Conservation (phyloP, 2,888 invertebrate species). For the Conchocele bisecta region DNA sequence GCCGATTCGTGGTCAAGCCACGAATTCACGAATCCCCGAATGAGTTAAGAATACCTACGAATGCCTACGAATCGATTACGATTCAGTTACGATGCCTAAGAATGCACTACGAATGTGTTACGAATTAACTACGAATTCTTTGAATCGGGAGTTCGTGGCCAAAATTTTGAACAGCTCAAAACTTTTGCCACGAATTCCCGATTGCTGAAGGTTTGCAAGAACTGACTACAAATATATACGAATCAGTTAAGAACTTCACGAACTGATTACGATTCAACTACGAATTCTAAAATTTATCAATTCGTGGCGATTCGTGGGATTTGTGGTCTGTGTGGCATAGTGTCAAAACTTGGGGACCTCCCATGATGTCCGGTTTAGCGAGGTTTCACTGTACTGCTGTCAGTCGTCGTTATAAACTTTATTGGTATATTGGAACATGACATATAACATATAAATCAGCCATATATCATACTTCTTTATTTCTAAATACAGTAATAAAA, state of each 20-base stretch:
- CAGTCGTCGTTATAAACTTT: too few species aligned
- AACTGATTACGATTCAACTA: too few species aligned
- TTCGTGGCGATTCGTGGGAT: constrained; percentile 24
- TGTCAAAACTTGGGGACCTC: too few species aligned
- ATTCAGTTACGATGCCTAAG: constrained; percentile 13
- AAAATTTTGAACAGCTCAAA: constrained; percentile 37
- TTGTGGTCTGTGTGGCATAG: constrained; percentile 7
- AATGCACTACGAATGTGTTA: constrained; percentile 24
- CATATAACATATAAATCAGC: too few species aligned
- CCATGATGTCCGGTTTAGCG: too few species aligned
- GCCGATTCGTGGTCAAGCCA: constrained; percentile 19
- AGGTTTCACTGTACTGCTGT: too few species aligned
- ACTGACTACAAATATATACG: constrained; percentile 1
- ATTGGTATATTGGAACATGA: too few species aligned
- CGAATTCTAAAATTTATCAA: constrained; percentile 20
- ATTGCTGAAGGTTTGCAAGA: too few species aligned
- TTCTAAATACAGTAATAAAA: too few species aligned
- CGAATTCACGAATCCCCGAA: constrained; percentile 16
- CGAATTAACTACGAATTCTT: constrained; percentile 29
- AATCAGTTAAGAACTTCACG: constrained; percentile 3
- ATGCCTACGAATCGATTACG: constrained; percentile 15
- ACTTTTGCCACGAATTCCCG: constrained; percentile 6
- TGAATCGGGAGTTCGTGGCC: constrained; percentile 21
- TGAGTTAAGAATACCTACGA: constrained; percentile 24
- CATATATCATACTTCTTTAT: too few species aligned